Percentiles rank a stretch among this genome's conserved stretches.
Evolutionary conservation across 2,113 vertebrate genomes (phyloP).

Genomic region (Cathartes aura): DNA sequence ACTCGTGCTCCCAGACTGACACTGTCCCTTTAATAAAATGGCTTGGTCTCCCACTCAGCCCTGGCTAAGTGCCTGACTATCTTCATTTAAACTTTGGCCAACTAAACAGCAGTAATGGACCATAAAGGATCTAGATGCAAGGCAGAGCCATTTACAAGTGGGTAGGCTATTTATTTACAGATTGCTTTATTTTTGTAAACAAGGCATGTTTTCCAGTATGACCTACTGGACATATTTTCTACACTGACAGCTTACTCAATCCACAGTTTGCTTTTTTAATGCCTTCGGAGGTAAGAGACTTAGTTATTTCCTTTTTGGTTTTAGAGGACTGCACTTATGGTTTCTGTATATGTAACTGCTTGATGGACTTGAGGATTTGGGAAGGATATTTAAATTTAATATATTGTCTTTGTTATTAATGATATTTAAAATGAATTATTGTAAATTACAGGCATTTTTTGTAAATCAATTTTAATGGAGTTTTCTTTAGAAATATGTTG

Average conservation of each 20-base stretch:
- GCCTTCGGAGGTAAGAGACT: constrained; percentile 58
- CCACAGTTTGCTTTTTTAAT: background rate
- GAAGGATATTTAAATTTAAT: background rate
- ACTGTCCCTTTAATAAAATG: constrained; percentile 70
- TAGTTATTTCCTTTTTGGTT: background rate
- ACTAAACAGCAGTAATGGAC: constrained; percentile 32
- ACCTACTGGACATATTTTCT: background rate
- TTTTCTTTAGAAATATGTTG: background rate
- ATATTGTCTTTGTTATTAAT: background rate
- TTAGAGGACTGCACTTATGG: background rate
- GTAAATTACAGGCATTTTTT: background rate
- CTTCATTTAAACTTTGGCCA: constrained; percentile 56
- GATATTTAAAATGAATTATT: background rate
- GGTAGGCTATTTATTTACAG: background rate
- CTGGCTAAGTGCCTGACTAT: constrained; percentile 65
- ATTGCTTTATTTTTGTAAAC: background rate
- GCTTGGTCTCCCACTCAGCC: constrained; percentile 28
- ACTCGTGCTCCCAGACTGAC: background rate
- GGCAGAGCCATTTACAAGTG: constrained; percentile 6
- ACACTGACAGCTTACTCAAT: background rate
- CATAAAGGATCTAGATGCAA: constrained; percentile 37
- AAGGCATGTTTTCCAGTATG: background rate
- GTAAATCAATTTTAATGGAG: background rate
- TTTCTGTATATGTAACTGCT: background rate
- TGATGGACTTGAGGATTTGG: background rate